Evolutionary conservation across 2,113 vertebrate genomes (phyloP).

Genomic region (Notarius lentiginosus): DNA sequence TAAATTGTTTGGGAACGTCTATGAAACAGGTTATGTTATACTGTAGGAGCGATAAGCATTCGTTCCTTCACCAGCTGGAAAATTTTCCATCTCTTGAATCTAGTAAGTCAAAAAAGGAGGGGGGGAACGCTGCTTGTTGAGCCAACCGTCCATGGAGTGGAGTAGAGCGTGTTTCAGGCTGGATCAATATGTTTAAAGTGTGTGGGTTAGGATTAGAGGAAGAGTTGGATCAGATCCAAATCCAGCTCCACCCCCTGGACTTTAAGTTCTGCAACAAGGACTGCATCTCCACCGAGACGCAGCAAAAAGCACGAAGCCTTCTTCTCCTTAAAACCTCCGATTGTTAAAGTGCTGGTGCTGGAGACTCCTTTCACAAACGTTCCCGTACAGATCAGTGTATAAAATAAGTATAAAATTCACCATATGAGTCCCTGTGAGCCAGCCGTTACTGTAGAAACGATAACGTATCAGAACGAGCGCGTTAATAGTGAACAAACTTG

Average conservation of each 20-base stretch:
- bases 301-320: too few relatives aligned
- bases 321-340: too few relatives aligned
- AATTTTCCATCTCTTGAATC: too few relatives aligned
- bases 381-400: background rate
- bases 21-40: background rate
- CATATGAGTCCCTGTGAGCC: background rate
- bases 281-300: too few relatives aligned
- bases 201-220: background rate
- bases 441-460: background rate
- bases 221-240: background rate
- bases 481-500: background rate
- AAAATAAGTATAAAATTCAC: background rate
- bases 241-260: background rate
- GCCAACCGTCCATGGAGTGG: background rate
- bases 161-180: background rate
- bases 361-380: background rate
- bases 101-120: too few relatives aligned
- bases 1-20: background rate
- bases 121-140: background rate
- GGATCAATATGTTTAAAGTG: background rate
- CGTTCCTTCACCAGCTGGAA: background rate
- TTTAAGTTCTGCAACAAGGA: too few relatives aligned
- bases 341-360: background rate
- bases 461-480: background rate
- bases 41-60: background rate